Conservation (phyloP, 2,888 invertebrate genomes). For the Ochropleura leucogaster region DNA sequence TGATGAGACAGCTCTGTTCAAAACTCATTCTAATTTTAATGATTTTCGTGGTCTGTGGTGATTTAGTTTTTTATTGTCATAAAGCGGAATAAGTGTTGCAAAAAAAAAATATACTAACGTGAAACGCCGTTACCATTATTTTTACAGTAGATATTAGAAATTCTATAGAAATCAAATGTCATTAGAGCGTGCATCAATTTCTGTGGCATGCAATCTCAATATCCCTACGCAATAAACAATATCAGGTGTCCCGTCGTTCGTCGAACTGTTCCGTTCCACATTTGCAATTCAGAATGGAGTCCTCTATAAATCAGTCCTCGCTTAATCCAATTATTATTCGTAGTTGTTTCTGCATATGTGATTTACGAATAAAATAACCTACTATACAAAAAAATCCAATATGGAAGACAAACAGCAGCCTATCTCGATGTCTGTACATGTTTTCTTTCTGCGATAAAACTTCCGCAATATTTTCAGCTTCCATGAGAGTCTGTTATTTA, state of each 20-base stretch:
- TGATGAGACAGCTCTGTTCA: not conserved
- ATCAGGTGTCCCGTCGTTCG: not conserved
- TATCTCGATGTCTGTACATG: not conserved
- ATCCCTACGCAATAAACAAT: too few relatives aligned
- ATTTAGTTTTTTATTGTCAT: not conserved
- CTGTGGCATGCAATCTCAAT: not conserved
- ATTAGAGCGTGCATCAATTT: not conserved
- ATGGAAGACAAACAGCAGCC: slow-evolving; percentile 1
- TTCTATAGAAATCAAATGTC: too few relatives aligned
- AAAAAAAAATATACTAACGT: not conserved
- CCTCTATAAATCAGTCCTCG: not conserved
- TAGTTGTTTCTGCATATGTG: not conserved
- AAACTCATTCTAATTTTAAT: not conserved
- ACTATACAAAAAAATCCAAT: not conserved
- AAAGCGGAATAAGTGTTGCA: not conserved
- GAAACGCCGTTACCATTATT: not conserved
- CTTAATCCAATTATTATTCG: not conserved
- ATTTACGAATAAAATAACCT: not conserved
- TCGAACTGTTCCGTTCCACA: not conserved
- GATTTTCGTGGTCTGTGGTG: not conserved
- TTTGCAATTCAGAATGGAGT: not conserved
- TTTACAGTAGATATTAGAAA: not conserved
- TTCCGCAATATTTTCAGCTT: slow-evolving; percentile 17
- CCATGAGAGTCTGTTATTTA: slow-evolving; percentile 27
- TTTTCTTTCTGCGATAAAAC: not conserved